phyloP scores from a whole-genome alignment of 2,888 invertebrate species.

The Urechis unicinctus region DNA sequence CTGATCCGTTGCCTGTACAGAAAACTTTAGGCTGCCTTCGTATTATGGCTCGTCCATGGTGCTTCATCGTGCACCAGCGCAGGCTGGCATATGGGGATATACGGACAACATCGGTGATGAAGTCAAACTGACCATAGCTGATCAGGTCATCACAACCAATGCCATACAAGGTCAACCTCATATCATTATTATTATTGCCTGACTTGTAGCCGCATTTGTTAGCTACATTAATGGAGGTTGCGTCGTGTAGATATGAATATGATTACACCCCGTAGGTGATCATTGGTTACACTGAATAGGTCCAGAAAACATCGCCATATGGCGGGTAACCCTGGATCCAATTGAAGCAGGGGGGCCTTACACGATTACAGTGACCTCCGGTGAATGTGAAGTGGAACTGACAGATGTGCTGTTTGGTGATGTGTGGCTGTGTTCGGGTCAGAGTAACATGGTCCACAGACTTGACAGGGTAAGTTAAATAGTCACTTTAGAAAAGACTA shows the following conservation, averaged over 20 bases:
- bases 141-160: background rate
- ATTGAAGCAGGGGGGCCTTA: conserved; percentile 19
- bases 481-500: no score
- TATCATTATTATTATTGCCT: no score
- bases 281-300: no score
- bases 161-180: background rate
- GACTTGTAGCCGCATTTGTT: no score
- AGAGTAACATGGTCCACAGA: conserved; percentile 34
- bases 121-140: background rate
- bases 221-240: no score
- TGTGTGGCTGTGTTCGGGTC: conserved; percentile 44
- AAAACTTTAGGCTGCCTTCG: background rate
- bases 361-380: conserved; percentile 19
- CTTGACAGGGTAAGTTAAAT: background rate
- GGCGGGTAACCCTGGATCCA: conserved; percentile 20
- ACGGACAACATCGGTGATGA: background rate
- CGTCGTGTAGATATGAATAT: no score
- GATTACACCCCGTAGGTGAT: no score
- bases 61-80: background rate
- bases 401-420: conserved; percentile 39
- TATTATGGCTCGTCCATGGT: background rate
- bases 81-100: background rate
- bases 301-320: conserved; percentile 5
- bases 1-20: no score
- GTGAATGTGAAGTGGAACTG: conserved; percentile 12